Evolutionary conservation across 1,140 invertebrate species (phyloP).

Genomic region (Aethina tumida): DNA sequence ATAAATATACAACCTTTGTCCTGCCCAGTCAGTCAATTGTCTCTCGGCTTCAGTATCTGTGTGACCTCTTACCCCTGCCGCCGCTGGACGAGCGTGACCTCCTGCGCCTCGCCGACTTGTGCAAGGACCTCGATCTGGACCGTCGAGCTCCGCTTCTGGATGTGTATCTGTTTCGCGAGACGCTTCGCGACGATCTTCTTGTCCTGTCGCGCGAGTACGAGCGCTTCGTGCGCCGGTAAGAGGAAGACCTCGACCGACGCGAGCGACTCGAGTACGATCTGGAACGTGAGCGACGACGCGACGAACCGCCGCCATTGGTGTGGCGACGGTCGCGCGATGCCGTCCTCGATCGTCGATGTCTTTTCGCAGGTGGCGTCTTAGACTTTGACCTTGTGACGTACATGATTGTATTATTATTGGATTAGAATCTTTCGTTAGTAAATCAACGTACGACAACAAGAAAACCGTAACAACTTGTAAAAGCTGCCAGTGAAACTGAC

Average conservation of each 20-base stretch:
- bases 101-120: conserved; percentile 12
- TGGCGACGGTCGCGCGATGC: background rate
- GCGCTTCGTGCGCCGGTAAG: conserved; percentile 6
- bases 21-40: conserved; percentile 1
- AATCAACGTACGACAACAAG: no score
- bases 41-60: conserved; percentile 25
- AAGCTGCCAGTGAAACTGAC: no score
- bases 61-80: conserved; percentile 32
- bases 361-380: conserved; percentile 7
- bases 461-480: no score
- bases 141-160: conserved; percentile 11
- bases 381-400: conserved; percentile 9
- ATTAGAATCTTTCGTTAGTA: conserved; percentile 8
- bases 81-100: conserved; percentile 23
- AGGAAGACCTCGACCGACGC: conserved; percentile 10
- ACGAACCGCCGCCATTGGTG: background rate
- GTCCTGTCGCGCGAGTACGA: conserved; percentile 14
- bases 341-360: conserved; percentile 8
- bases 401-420: no score
- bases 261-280: conserved; percentile 12
- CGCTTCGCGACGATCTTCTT: conserved; percentile 14
- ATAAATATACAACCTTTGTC: conserved; percentile 21
- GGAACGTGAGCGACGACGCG: background rate
- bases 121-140: conserved; percentile 11
- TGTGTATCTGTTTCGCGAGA: conserved; percentile 6